These are phyloP conservation scores for Halocynthia aurantium DNA, from an alignment of 23 tunicate genomes.

Conservation along the genomic window DNA sequence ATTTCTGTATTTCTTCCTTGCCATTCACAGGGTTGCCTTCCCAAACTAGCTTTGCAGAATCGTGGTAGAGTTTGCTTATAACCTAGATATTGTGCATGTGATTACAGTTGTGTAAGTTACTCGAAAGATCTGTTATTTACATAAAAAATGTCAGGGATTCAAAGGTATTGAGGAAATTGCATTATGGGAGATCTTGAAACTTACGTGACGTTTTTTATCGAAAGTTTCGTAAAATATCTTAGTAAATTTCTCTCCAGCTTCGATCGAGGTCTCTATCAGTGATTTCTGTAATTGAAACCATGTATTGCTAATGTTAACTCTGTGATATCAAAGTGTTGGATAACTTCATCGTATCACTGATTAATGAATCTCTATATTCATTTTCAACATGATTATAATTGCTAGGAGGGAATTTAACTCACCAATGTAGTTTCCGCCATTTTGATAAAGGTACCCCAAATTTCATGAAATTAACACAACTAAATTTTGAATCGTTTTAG, in stretches of 20 bases:
- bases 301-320: neutral
- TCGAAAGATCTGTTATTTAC: neutral
- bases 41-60: constrained; percentile 69
- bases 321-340: no score
- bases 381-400: no score
- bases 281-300: constrained; percentile 11
- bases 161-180: neutral
- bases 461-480: no score
- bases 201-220: constrained; percentile 82
- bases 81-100: constrained; percentile 34
- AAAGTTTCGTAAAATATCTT: constrained; percentile 61
- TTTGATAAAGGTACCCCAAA: no score
- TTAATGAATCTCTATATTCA: no score
- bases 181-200: neutral
- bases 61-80: constrained; percentile 76
- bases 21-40: constrained; percentile 73
- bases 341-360: no score
- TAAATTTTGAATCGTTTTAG: no score
- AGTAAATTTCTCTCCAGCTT: constrained; percentile 75
- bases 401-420: no score
- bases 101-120: neutral
- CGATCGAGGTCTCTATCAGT: constrained; percentile 49
- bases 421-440: no score
- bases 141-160: neutral
- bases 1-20: constrained; percentile 50